Evolutionary conservation across 2,797 vertebrate species (phyloP), one percentile per base, ranked within the genome.

Genomic region (Streptopelia turtur): DNA sequence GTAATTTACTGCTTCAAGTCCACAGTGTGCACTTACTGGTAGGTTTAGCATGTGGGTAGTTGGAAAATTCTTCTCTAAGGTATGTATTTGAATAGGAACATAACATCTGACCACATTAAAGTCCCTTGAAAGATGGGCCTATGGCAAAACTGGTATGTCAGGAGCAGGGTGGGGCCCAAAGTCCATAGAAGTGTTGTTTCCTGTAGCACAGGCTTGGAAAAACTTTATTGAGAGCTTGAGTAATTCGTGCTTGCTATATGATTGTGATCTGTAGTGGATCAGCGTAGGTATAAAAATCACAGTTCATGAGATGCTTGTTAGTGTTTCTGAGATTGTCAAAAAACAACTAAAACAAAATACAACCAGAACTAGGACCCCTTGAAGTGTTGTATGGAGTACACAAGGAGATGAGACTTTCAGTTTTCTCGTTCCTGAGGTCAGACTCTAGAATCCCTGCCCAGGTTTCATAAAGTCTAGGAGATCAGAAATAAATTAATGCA

Each of bases 1-100:
- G 70, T 86, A 88, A 93, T 88, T 87, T 81, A 65, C 61, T 81
- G 37, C n/a, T 91, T 95, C 28, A 59, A 16, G 50, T 75, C 76
- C 23, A 14, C 55, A 43, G 69, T 47, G 20, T 64, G 37, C 57
- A 27, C n/a, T 91, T 91, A 68, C 37, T n/a, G 7, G 78, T 91
- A 45, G 45, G 30, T 80, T 91, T 91, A 59, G 20, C 15, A 6
- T 27, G 50, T 69, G 72, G 24, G 45, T 39, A 68, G 50, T 43
- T 65, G 61, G 45, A 71, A 87, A 83, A 93, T 81, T 91, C 28
- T 87, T 85, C 75, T 80, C 68, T 15, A 53, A 89, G 31, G 25
- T 90, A 28, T 65, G 72, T 71, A 33, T 94, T 94, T 1, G 0
- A 64, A 39, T 83, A 77, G 66, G 66, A 89, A 16, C 30, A 5